These are phyloP conservation scores for Drosophila pseudotalamancana DNA, from an alignment of 2,888 invertebrate genomes.

Conservation along the genomic window DNA sequence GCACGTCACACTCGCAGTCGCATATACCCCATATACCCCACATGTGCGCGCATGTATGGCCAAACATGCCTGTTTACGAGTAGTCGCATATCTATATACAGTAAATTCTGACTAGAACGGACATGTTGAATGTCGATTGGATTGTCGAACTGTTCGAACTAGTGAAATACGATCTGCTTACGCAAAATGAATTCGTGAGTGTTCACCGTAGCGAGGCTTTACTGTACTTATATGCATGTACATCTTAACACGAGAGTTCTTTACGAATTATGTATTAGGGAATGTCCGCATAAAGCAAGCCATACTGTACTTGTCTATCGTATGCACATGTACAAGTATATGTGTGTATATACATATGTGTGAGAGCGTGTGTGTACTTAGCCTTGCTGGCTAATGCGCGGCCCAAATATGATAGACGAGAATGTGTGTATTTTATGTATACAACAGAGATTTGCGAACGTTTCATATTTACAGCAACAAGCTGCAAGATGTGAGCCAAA, in stretches of 20 bases:
- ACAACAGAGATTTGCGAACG: conserved; percentile 72
- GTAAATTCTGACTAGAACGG: too few relatives aligned
- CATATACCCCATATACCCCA: background rate
- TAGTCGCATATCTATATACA: conserved; percentile 41
- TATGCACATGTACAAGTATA: too few relatives aligned
- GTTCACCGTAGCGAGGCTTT: too few relatives aligned
- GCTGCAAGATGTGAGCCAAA: conserved; percentile 53
- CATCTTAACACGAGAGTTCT: too few relatives aligned
- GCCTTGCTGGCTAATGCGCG: conserved; percentile 75
- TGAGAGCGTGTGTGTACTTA: conserved; percentile 56
- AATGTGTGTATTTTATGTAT: conserved; percentile 54
- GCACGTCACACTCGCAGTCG: conserved; percentile 15
- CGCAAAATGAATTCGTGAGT: background rate
- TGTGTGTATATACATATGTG: conserved; percentile 21
- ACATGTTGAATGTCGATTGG: too few relatives aligned
- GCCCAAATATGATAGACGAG: conserved; percentile 74
- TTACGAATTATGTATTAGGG: background rate
- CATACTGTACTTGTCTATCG: conserved; percentile 31
- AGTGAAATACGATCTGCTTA: too few relatives aligned
- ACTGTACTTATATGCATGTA: too few relatives aligned
- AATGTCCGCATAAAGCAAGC: background rate
- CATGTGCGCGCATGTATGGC: conserved; percentile 21
- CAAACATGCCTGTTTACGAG: conserved; percentile 42
- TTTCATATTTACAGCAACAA: conserved; percentile 74
- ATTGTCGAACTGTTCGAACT: too few relatives aligned